Evolutionary conservation across 2,888 invertebrate genomes (phyloP).

Genomic region (Cancer borealis): DNA sequence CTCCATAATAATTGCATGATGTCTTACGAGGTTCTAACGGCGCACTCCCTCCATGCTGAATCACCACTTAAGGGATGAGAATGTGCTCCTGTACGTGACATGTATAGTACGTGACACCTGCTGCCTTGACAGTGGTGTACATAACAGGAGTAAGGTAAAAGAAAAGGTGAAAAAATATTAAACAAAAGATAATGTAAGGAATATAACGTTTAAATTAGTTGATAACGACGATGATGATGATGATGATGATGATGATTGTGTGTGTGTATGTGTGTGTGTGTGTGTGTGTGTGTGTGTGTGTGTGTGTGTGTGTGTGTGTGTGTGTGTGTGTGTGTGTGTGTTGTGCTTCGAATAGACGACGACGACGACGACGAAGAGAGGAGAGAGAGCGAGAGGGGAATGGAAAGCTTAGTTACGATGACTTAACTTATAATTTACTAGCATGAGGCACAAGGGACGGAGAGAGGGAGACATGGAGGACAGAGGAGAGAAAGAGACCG

Average conservation of each 20-base stretch:
- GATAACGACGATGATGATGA: background rate
- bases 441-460: conserved; percentile 22
- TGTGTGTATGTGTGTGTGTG: background rate
- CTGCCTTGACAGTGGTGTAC: too few relatives aligned
- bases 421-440: conserved; percentile 3
- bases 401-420: background rate
- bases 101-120: too few relatives aligned
- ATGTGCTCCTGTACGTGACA: too few relatives aligned
- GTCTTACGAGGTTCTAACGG: too few relatives aligned
- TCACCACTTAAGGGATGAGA: too few relatives aligned
- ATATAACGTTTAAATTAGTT: background rate
- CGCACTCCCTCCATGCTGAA: too few relatives aligned
- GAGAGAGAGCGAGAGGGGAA: background rate
- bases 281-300: background rate
- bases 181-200: background rate
- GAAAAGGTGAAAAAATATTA: background rate
- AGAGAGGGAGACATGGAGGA: background rate
- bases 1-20: background rate
- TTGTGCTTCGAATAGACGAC: too few relatives aligned
- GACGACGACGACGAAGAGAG: background rate
- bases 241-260: background rate
- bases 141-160: background rate
- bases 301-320: too few relatives aligned
- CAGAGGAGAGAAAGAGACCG: background rate
- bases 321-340: too few relatives aligned